Evolutionary conservation across 2,888 invertebrate species (phyloP), one percentile per base, ranked within the genome.

Genomic region (Gryllus longicercus): DNA sequence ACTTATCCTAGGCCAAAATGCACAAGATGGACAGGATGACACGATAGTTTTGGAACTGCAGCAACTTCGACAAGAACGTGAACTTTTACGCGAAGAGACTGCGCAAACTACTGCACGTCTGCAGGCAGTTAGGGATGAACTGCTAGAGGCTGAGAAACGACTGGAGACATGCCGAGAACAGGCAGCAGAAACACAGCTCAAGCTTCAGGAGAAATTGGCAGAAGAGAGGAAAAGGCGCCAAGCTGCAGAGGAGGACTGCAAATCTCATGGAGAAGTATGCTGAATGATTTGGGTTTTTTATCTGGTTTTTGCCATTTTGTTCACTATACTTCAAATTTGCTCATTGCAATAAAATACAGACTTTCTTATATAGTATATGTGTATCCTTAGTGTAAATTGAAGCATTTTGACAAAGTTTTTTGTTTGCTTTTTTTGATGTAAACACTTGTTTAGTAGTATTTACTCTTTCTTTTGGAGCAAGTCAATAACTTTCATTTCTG

Each of bases 81-180:
- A 91, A 83, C 85, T 88, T 82, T 85, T 91, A 51, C 88, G 89
- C 80, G 91, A 91, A 80, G 92, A 92, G 84, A 86, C 91, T 82
- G 89, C 90, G 79, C 89, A 90, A 82, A 85, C 88, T 51, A 84
- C 88, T 12, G 88, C 86, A 63, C 86, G 87, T 82, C 82, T 87
- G 76, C 85, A 86, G 87, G 81, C 87, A 84, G 83, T 86, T 38
- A 86, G 89, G 2, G 86, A 88, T 78, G 91, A 91, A 85, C 84
- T 90, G 23, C 84, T 87, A 85, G 88, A 89, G 81, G 82, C 87
- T 77, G 89, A 91, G 84, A 84, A 86, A 38, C 87, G 88, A 81
- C 85, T 88, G 80, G 89, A 89, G 83, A 86, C 87, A 78, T 88
- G 88, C 74, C 86, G 87, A 80, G 86, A 87, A 79, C 84, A 85